Conservation (phyloP, 2,797 vertebrate species). For the Morelia viridis region DNA sequence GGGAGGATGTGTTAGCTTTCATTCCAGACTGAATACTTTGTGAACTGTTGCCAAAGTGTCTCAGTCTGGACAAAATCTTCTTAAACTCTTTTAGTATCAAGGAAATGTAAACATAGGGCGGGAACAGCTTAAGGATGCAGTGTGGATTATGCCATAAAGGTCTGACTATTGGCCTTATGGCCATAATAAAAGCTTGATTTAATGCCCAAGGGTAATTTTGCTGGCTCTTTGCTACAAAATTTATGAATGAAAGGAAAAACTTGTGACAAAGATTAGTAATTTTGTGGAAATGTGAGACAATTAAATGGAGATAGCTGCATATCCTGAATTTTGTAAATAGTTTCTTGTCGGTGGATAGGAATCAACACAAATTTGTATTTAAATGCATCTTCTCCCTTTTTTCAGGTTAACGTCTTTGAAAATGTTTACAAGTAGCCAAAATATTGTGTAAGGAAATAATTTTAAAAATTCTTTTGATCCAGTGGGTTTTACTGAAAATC, state of each 20-base stretch:
- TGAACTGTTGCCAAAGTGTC: background rate
- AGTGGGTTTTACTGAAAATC: background rate
- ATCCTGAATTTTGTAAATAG: background rate
- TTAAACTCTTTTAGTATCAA: background rate
- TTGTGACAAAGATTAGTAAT: background rate
- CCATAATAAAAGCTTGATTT: background rate
- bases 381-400: background rate
- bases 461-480: no score
- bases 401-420: background rate
- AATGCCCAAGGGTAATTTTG: background rate
- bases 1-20: background rate
- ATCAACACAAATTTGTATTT: background rate
- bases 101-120: background rate
- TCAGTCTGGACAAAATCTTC: background rate
- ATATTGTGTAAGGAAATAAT: background rate
- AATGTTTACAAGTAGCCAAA: background rate
- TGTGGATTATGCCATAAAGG: background rate
- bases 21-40: background rate
- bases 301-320: background rate
- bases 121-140: background rate
- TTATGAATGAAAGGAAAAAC: background rate
- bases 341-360: background rate
- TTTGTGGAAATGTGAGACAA: background rate
- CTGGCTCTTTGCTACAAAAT: background rate
- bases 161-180: background rate